Evolutionary conservation across 2,113 vertebrate species (phyloP), one percentile per base, ranked within the genome.

Genomic region (Ginglymostoma cirratum): DNA sequence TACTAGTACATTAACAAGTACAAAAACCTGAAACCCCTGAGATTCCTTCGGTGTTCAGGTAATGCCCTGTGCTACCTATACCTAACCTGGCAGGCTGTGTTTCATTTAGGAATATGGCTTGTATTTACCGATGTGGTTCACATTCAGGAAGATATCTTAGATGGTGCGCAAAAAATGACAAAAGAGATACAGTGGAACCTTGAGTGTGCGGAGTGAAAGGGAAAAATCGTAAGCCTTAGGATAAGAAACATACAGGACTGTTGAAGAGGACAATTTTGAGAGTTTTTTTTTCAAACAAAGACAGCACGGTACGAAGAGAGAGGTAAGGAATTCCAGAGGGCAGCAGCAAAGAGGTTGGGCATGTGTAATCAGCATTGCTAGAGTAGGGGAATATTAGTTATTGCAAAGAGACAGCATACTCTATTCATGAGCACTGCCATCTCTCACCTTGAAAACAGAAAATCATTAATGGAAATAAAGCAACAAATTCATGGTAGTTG

Each of bases 391-490:
- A n/a, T 23, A 15, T 67, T 6, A 23, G 89, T 8, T 66, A 66
- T n/a, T 67, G 89, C 89, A 92, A 42, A 83, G 89, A 67, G 61
- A 65, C 67, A 66, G n/a, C 65, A 23, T 67, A 21, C 10, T 38
- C 89, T 66, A n/a, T 67, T 93, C 34, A 93, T 66, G 61, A 67
- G 34, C 55, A 66, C 61, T 93, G 61, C 89, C n/a, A 38, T 66
- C 61, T 66, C 89, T 66, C 89, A 67, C 89, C 17, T 65, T 66
- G 89, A 93, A 61, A 93, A 66, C 89, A 93, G 30, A 66, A 93
- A 93, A 66, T 93, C n/a, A 93, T 66, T 93, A 93, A 93, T 93
- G 89, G 61, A 93, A 93, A 23, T 93, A 93, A 93, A 93, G 61
- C 89, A 93, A 93, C 55, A 66, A 48, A 67, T 67, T 93, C 61